Percentiles rank a stretch among this genome's conserved stretches.
phyloP scores from a whole-genome alignment of 64 coral and sea anemone species.

The Stichodactyla mertensii region DNA sequence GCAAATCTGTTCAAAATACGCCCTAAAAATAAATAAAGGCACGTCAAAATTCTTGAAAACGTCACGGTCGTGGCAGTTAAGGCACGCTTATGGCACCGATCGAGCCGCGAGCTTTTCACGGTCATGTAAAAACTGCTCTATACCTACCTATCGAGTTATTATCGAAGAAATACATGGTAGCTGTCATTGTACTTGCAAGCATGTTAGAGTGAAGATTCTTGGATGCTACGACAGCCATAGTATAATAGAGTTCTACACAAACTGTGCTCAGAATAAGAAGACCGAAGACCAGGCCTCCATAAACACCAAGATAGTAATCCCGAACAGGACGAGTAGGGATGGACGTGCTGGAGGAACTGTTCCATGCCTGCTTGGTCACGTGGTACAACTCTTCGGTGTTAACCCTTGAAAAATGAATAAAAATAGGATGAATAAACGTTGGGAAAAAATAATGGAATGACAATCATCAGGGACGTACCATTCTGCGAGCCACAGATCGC shows the following conservation, averaged over 20 bases:
- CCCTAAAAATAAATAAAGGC: conserved; percentile 13
- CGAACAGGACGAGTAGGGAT: conserved; percentile 13
- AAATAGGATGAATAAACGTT: not conserved
- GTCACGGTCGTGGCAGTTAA: not conserved
- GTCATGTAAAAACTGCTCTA: too few species aligned
- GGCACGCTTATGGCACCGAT: too few species aligned
- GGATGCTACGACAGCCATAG: conserved; percentile 46
- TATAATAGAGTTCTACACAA: conserved; percentile 44
- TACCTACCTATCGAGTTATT: conserved; percentile 80
- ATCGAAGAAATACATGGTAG: conserved; percentile 77
- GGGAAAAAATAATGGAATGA: not conserved
- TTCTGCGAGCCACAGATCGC: conserved; percentile 18
- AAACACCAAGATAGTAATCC: conserved; percentile 34
- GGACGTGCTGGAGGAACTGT: conserved; percentile 23
- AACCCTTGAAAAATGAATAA: conserved; percentile 19
- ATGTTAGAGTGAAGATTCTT: conserved; percentile 50
- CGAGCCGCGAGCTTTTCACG: too few species aligned
- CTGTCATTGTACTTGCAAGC: conserved; percentile 44
- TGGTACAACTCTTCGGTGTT: conserved; percentile 52
- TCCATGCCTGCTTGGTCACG: not conserved
- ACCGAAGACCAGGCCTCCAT: conserved; percentile 45
- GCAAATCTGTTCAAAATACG: conserved; percentile 77
- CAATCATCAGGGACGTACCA: not conserved
- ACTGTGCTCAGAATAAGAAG: conserved; percentile 28
- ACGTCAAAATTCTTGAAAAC: too few species aligned